These are phyloP conservation scores for Henricia sp. DNA, from an alignment of 53 echinoderm and acorn worm species.

Conservation along the genomic window DNA sequence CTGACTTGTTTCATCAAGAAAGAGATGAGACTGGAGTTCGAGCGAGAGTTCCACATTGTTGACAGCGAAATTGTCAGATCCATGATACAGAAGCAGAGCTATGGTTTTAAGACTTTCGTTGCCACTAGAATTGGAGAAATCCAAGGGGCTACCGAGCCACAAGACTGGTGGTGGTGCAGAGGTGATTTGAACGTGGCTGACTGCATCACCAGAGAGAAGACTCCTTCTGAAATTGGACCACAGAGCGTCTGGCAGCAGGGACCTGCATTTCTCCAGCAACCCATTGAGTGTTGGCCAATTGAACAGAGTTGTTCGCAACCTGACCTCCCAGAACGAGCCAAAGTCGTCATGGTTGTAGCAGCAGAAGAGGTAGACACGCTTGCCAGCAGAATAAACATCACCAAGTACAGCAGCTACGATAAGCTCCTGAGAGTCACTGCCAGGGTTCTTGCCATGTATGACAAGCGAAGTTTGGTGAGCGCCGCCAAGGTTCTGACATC, in stretches of 20 bases:
- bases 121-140: constrained; percentile 65
- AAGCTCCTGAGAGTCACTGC: constrained; percentile 27
- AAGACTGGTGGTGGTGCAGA: constrained; percentile 67
- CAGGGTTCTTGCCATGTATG: constrained; percentile 4
- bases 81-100: constrained; percentile 60
- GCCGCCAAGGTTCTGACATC: not conserved
- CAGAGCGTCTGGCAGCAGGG: constrained; percentile 53
- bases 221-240: constrained; percentile 30
- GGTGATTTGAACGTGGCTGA: constrained; percentile 64
- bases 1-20: constrained; percentile 21
- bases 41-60: constrained; percentile 43
- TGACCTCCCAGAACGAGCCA: constrained; percentile 29
- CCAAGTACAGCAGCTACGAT: constrained; percentile 34
- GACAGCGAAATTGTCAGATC: constrained; percentile 62
- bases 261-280: constrained; percentile 27
- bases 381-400: constrained; percentile 40
- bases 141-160: constrained; percentile 40
- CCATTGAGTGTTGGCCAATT: constrained; percentile 45
- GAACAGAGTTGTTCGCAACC: constrained; percentile 32
- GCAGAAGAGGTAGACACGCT: constrained; percentile 18
- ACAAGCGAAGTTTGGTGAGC: not conserved
- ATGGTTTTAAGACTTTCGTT: constrained; percentile 63
- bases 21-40: constrained; percentile 31
- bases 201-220: constrained; percentile 44
- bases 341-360: constrained; percentile 42